Conservation (phyloP, 2,888 invertebrate genomes). For the Cheiracanthium punctorium region DNA sequence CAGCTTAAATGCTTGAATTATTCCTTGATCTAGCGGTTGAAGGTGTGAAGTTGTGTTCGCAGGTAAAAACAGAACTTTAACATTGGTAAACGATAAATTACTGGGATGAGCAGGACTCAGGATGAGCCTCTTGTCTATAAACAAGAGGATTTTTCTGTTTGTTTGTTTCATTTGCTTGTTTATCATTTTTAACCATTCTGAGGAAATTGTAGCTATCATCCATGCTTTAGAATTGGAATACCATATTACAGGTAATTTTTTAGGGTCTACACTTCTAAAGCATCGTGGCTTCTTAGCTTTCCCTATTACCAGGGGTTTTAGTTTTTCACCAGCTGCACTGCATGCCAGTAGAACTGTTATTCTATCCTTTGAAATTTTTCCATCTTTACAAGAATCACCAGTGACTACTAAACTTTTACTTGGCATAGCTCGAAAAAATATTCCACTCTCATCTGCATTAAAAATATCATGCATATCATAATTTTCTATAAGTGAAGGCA, state of each 20-base stretch:
- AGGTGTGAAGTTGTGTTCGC: constrained; percentile 1
- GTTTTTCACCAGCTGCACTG: not conserved
- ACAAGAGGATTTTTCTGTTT: not conserved
- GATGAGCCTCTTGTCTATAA: not conserved
- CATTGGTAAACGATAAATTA: constrained; percentile 1
- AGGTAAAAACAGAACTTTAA: not conserved
- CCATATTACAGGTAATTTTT: constrained; percentile 2
- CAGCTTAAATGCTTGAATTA: not conserved
- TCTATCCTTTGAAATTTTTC: constrained; percentile 3
- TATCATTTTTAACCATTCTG: not conserved
- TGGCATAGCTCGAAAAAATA: not conserved
- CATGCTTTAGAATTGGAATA: not conserved
- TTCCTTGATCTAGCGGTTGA: not conserved
- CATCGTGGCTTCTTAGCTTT: not conserved
- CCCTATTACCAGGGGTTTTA: not conserved
- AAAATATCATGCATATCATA: not conserved
- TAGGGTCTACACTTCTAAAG: not conserved
- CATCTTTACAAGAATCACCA: not conserved
- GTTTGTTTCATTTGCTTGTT: not conserved
- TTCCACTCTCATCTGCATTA: not conserved
- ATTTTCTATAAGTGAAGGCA: not conserved
- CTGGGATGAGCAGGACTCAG: not conserved
- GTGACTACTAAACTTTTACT: not conserved
- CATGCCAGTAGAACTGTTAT: not conserved
- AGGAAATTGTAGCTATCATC: not conserved